These are phyloP conservation scores for Bursaphelenchus mucronatus DNA, from an alignment of 1,140 invertebrate species.

Conservation along the genomic window DNA sequence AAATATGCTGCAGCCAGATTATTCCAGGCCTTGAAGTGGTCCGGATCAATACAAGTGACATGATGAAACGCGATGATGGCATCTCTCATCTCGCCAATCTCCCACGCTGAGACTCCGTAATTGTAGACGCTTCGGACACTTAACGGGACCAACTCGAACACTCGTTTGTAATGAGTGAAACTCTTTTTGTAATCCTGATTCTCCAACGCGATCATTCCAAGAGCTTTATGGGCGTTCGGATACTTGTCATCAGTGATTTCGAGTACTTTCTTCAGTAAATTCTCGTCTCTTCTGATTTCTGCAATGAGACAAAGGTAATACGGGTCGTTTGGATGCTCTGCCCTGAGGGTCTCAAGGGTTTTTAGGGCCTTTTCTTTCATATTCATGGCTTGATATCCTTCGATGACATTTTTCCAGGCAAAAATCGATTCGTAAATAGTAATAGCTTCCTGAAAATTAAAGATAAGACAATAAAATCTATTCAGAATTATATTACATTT, in stretches of 20 bases:
- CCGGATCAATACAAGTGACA: conserved; percentile 10
- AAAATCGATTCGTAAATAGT: conserved; percentile 5
- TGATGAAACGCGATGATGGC: conserved; percentile 18
- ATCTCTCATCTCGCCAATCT: conserved; percentile 13
- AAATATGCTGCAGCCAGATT: conserved; percentile 19
- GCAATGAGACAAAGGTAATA: conserved; percentile 10
- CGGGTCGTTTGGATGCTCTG: conserved; percentile 13
- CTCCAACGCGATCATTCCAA: conserved; percentile 12
- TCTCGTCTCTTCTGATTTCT: conserved; percentile 14
- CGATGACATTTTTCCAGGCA: conserved; percentile 17
- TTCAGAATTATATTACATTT: no score
- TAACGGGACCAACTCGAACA: conserved; percentile 13
- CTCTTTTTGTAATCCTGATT: conserved; percentile 4
- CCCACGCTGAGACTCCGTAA: conserved; percentile 13
- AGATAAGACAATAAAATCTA: background rate
- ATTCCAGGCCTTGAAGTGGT: conserved; percentile 16
- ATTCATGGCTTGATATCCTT: conserved; percentile 11
- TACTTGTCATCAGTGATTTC: conserved; percentile 15
- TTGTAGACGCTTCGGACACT: conserved; percentile 8
- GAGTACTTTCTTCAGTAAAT: conserved; percentile 9
- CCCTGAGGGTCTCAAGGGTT: conserved; percentile 7
- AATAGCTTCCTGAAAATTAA: conserved; percentile 14
- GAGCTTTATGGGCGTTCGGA: conserved; percentile 11
- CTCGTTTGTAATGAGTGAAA: conserved; percentile 16
- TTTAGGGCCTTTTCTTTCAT: conserved; percentile 19